Conservation (phyloP, 2,113 vertebrate genomes). For the Nicator chloris region DNA sequence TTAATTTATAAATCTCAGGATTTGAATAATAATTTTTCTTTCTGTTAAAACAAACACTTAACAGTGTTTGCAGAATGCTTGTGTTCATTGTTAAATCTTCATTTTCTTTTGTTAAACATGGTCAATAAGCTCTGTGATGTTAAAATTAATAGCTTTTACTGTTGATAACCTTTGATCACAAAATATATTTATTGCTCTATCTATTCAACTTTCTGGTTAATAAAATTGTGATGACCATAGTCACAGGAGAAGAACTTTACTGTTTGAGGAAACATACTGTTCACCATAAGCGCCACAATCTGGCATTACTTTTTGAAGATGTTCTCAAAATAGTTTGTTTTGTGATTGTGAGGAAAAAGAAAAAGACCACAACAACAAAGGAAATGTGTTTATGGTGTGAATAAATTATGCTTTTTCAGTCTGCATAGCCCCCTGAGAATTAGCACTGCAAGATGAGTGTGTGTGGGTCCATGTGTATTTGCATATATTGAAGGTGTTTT, state of each 20-base stretch:
- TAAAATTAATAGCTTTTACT: background rate
- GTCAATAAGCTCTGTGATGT: background rate
- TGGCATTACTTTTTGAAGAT: constrained; percentile 21
- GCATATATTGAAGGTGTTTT: constrained; percentile 45
- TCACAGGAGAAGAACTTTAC: background rate
- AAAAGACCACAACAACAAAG: background rate
- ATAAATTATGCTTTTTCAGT: constrained; percentile 1
- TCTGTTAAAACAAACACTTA: background rate
- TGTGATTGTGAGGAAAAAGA: background rate
- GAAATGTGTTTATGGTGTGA: constrained; percentile 6
- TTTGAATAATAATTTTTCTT: background rate
- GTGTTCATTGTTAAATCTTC: background rate
- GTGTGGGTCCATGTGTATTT: constrained; percentile 4
- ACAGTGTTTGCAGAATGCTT: background rate
- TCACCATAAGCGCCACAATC: background rate
- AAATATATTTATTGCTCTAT: background rate
- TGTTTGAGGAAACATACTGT: background rate
- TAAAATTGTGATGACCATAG: background rate
- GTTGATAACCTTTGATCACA: background rate
- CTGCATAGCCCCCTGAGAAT: background rate
- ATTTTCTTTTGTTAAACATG: background rate
- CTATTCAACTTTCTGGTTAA: background rate
- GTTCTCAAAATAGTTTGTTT: constrained; percentile 22
- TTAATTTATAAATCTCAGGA: background rate
- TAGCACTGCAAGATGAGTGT: background rate